phyloP scores from a whole-genome alignment of 2,888 invertebrate species.

The Coelopa pilipes region DNA sequence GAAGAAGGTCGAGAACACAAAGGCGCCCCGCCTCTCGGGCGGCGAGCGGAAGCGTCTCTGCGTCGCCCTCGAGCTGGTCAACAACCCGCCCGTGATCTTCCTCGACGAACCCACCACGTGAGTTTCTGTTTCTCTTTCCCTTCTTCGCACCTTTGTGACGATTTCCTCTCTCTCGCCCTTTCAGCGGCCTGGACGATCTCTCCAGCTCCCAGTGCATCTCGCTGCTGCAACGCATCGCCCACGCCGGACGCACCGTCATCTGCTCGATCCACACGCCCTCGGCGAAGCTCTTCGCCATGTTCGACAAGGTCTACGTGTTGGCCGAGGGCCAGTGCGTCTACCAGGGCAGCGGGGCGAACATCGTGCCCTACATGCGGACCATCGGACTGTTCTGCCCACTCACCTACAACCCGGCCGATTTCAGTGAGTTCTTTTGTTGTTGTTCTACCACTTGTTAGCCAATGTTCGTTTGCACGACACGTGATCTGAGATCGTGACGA shows the following conservation, averaged over 20 bases:
- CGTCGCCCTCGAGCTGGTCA: constrained; percentile 88
- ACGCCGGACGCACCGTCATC: constrained; percentile 88
- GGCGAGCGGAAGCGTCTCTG: constrained; percentile 94
- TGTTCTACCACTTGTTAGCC: background rate
- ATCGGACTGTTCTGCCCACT: constrained; percentile 86
- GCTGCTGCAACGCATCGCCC: constrained; percentile 84
- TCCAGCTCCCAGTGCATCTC: constrained; percentile 90
- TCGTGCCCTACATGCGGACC: constrained; percentile 83
- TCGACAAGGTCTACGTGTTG: constrained; percentile 91
- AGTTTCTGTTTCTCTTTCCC: constrained; percentile 50
- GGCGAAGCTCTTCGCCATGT: constrained; percentile 89
- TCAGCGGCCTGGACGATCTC: constrained; percentile 89
- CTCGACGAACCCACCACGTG: constrained; percentile 97
- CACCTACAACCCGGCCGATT: constrained; percentile 97
- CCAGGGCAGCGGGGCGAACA: constrained; percentile 80
- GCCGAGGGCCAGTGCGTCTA: constrained; percentile 91
- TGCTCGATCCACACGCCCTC: constrained; percentile 98
- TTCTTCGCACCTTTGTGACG: background rate
- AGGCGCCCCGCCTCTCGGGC: constrained; percentile 82
- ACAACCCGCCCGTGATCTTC: constrained; percentile 95
- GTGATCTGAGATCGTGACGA: too few species aligned
- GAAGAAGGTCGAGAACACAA: constrained; percentile 77
- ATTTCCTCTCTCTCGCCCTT: background rate
- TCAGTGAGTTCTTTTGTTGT: constrained; percentile 81
- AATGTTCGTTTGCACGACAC: too few species aligned